Percentiles rank a stretch among this genome's conserved stretches.
Evolutionary conservation across 1,140 invertebrate species (phyloP).

Genomic region (Bombus pascuorum): DNA sequence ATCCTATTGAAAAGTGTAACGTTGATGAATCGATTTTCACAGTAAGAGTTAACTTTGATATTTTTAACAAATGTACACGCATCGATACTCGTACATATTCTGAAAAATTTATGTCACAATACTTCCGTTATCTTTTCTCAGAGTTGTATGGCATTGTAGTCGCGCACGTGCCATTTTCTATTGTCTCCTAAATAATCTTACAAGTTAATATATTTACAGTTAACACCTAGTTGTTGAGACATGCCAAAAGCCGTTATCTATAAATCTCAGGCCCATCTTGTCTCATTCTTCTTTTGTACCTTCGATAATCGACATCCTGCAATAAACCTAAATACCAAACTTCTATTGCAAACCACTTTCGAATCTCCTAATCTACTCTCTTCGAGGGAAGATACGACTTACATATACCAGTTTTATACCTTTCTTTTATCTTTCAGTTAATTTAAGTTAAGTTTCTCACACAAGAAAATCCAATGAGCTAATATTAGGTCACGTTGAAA

Average conservation of each 20-base stretch:
- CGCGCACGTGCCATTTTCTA: not conserved
- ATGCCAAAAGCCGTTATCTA: slow-evolving; percentile 11
- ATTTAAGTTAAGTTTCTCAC: not conserved
- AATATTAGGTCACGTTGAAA: not conserved
- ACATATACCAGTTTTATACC: not conserved
- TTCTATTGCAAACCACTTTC: slow-evolving; percentile 8
- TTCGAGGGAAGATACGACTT: too few relatives aligned
- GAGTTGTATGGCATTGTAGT: not conserved
- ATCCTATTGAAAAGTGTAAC: too few relatives aligned
- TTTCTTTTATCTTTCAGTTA: not conserved
- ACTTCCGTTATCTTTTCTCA: not conserved
- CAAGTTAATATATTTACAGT: slow-evolving; percentile 12
- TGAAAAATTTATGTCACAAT: not conserved
- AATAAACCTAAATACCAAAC: slow-evolving; percentile 33
- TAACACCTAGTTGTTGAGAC: not conserved
- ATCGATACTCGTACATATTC: not conserved
- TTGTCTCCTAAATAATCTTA: slow-evolving; percentile 17
- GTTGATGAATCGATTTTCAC: not conserved
- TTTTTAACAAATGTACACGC: not conserved
- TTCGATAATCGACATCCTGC: slow-evolving; percentile 33
- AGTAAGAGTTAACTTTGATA: not conserved
- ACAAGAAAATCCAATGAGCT: not conserved
- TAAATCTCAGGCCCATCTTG: not conserved
- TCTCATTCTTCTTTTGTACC: not conserved
- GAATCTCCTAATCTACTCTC: slow-evolving; percentile 2